Evolutionary conservation across 1,140 invertebrate genomes (phyloP).

Genomic region (Phortica variegata): DNA sequence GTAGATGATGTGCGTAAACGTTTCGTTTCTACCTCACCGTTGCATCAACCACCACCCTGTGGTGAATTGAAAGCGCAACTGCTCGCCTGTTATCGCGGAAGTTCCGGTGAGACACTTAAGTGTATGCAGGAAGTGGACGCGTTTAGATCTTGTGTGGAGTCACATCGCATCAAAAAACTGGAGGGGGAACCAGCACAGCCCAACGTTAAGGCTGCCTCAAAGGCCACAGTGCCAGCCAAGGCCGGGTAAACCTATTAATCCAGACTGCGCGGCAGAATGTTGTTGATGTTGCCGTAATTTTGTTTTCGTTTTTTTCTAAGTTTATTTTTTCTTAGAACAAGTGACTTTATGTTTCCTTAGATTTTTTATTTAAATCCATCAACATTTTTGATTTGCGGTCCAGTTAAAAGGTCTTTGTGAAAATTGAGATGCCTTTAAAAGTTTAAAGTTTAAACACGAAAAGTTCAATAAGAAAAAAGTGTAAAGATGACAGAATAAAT

Average conservation of each 20-base stretch:
- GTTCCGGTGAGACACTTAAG: constrained; percentile 60
- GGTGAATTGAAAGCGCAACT: constrained; percentile 58
- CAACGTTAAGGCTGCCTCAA: constrained; percentile 12
- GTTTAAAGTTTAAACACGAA: no score
- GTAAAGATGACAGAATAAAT: no score
- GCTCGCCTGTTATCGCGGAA: constrained; percentile 59
- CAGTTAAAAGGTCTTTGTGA: no score
- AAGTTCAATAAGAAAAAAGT: no score
- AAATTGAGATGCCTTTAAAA: no score
- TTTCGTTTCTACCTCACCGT: constrained; percentile 43
- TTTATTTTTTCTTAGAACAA: no score
- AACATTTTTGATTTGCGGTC: no score
- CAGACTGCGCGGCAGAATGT: no score
- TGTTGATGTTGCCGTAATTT: no score
- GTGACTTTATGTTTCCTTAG: no score
- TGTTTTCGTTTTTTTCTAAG: background rate
- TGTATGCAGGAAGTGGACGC: constrained; percentile 59
- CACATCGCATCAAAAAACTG: constrained; percentile 51
- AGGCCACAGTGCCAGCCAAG: constrained; percentile 28
- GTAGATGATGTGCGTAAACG: constrained; percentile 49
- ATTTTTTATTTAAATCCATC: no score
- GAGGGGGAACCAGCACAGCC: constrained; percentile 21
- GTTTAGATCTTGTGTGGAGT: constrained; percentile 60
- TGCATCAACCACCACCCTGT: constrained; percentile 57
- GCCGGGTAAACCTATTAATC: constrained; percentile 21